These are phyloP conservation scores for Chamaedrilus cognettii DNA, from an alignment of 2,888 invertebrate genomes.

Conservation along the genomic window DNA sequence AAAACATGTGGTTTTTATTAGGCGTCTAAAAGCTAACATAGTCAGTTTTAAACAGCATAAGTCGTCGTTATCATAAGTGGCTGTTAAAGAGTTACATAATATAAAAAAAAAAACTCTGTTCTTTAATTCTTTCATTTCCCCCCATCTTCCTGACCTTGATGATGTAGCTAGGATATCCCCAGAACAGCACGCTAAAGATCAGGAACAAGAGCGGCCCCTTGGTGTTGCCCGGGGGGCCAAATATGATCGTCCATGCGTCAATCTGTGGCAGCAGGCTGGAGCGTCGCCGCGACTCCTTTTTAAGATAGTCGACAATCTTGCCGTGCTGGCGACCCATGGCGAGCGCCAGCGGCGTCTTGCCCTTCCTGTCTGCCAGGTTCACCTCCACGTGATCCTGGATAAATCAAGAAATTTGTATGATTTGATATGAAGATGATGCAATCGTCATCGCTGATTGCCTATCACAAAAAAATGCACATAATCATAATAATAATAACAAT, in stretches of 20 bases:
- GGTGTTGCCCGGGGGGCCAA: slow-evolving; percentile 88
- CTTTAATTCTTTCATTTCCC: no score
- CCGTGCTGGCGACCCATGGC: slow-evolving; percentile 86
- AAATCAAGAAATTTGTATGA: no score
- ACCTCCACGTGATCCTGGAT: slow-evolving; percentile 79
- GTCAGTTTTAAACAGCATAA: no score
- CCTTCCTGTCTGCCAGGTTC: slow-evolving; percentile 86
- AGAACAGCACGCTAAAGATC: slow-evolving; percentile 79
- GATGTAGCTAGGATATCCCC: slow-evolving; percentile 94
- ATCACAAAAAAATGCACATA: no score
- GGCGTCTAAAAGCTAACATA: no score
- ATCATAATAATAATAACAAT: no score
- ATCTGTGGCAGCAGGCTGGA: slow-evolving; percentile 3
- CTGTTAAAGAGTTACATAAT: no score
- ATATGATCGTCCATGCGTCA: slow-evolving; percentile 67
- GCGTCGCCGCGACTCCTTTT: neutral
- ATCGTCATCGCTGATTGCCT: no score
- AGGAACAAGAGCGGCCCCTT: slow-evolving; percentile 86
- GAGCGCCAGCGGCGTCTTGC: slow-evolving; percentile 86
- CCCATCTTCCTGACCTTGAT: slow-evolving; percentile 69
- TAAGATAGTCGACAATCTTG: slow-evolving; percentile 64
- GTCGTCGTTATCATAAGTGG: no score
- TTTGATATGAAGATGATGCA: no score
- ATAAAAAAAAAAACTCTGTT: no score
- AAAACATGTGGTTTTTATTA: no score